phyloP scores from a whole-genome alignment of 2,888 invertebrate genomes.

The Herminia tarsipennalis region DNA sequence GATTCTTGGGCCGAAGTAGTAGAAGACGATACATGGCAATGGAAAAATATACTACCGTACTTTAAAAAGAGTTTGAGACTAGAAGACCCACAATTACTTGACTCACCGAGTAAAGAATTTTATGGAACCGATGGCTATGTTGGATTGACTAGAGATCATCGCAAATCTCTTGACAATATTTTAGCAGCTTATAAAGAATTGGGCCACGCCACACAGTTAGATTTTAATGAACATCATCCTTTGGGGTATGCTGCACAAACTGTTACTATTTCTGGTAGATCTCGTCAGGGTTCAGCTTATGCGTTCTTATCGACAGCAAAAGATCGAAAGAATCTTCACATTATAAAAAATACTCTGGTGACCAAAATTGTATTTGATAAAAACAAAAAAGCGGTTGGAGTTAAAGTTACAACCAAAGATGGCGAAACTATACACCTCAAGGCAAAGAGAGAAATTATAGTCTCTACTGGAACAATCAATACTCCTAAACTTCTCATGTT shows the following conservation, averaged over 20 bases:
- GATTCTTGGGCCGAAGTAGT: constrained; percentile 1
- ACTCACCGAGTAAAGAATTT: no score
- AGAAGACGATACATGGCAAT: no score
- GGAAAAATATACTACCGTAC: no score
- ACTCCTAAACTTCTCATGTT: constrained; percentile 55
- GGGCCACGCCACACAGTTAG: background rate
- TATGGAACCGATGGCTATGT: no score
- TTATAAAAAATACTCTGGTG: constrained; percentile 50
- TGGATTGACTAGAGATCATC: constrained; percentile 4
- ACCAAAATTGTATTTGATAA: constrained; percentile 53
- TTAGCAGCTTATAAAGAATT: background rate
- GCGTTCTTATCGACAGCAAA: constrained; percentile 44
- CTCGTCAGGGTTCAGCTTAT: constrained; percentile 48
- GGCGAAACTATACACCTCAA: constrained; percentile 32
- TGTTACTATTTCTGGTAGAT: background rate
- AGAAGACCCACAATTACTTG: no score
- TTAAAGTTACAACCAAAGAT: constrained; percentile 31
- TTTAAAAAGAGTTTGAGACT: no score
- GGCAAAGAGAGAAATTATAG: constrained; percentile 51
- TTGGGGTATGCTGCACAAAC: background rate
- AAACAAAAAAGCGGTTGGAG: constrained; percentile 50
- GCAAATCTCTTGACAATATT: background rate
- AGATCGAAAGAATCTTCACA: constrained; percentile 44
- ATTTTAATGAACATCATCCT: background rate
- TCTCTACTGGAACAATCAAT: constrained; percentile 56